Conservation (phyloP, 2,888 invertebrate genomes). For the Epistrophella euchroma region DNA sequence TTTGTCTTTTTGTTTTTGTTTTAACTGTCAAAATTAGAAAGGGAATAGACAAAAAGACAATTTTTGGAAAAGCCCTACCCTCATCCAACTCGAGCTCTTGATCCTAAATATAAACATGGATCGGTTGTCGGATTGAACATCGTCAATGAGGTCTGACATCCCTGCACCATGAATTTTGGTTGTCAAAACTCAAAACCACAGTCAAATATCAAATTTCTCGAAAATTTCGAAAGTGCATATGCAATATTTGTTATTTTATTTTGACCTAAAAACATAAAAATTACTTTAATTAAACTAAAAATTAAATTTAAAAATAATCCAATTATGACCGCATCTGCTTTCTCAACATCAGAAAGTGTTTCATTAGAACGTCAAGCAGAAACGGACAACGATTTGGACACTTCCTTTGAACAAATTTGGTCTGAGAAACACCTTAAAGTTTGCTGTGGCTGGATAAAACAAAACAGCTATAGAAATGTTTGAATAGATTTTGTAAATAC, state of each 20-base stretch:
- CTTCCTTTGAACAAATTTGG: constrained; percentile 81
- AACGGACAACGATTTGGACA: constrained; percentile 67
- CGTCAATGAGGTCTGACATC: too few species aligned
- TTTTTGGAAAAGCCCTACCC: too few species aligned
- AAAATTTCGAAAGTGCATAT: background rate
- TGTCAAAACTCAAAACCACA: too few species aligned
- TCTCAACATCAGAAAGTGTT: constrained; percentile 81
- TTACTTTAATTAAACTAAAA: background rate
- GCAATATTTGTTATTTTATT: constrained; percentile 14
- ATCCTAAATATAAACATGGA: too few species aligned
- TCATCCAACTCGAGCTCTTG: too few species aligned
- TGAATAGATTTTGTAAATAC: background rate
- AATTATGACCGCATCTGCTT: constrained; percentile 79
- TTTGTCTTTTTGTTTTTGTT: too few species aligned
- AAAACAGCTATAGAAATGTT: constrained; percentile 88
- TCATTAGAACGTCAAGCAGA: constrained; percentile 80
- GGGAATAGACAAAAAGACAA: too few species aligned
- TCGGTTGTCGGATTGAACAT: too few species aligned
- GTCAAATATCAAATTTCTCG: background rate
- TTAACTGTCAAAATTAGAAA: too few species aligned
- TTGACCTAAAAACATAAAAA: background rate
- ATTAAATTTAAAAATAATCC: constrained; percentile 42
- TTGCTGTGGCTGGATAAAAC: constrained; percentile 87
- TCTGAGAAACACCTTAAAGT: constrained; percentile 80
- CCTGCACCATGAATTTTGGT: background rate